These are phyloP conservation scores for Zygothrica quintamaculata DNA, from an alignment of 2,888 invertebrate species.

Conservation along the genomic window DNA sequence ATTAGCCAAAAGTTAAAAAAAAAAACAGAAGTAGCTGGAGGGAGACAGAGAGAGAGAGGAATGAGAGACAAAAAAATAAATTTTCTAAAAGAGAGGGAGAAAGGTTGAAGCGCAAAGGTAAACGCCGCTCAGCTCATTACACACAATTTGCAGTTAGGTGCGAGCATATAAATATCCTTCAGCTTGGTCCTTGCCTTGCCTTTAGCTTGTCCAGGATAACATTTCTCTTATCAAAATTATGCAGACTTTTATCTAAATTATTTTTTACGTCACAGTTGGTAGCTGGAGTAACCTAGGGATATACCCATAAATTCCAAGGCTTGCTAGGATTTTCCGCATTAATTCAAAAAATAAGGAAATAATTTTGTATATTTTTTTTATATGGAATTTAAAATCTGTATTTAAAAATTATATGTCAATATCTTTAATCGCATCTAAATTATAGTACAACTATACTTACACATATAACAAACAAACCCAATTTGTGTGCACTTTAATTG, in stretches of 20 bases:
- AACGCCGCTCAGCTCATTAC: conserved; percentile 79
- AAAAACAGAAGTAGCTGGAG: conserved; percentile 1
- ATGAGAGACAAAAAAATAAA: conserved; percentile 7
- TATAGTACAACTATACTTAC: conserved; percentile 16
- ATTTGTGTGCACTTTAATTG: conserved; percentile 47
- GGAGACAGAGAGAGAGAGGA: conserved; percentile 1
- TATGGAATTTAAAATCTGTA: neutral
- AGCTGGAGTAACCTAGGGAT: conserved; percentile 1
- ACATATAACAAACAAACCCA: conserved; percentile 2
- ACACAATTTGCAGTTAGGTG: conserved; percentile 84
- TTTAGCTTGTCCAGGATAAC: conserved; percentile 19
- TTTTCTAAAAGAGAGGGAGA: conserved; percentile 13
- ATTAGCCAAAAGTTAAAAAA: conserved; percentile 50
- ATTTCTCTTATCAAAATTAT: conserved; percentile 73
- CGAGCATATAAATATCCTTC: conserved; percentile 81
- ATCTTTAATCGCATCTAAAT: conserved; percentile 2
- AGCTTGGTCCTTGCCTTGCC: conserved; percentile 20
- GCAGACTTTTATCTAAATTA: conserved; percentile 78
- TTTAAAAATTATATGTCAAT: neutral
- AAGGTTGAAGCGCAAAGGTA: conserved; percentile 54
- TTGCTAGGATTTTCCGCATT: conserved; percentile 15
- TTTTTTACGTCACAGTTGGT: conserved; percentile 47
- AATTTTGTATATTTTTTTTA: too few species aligned
- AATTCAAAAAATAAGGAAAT: neutral
- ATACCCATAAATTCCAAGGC: conserved; percentile 42